Percentiles rank a stretch among this genome's conserved stretches.
phyloP scores from a whole-genome alignment of 1,140 invertebrate genomes.

The Cotesia glomerata region DNA sequence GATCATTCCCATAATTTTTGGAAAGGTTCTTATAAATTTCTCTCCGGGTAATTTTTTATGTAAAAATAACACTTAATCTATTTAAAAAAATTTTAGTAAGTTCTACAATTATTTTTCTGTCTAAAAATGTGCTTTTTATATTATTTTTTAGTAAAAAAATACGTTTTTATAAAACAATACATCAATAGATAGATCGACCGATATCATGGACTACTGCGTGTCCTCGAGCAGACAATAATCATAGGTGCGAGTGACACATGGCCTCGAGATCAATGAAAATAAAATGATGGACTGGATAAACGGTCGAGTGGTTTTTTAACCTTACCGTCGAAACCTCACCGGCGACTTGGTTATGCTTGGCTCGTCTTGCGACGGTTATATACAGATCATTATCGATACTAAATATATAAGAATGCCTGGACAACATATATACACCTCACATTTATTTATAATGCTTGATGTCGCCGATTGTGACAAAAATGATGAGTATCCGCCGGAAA shows the following conservation, averaged over 20 bases:
- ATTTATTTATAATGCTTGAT: conserved; percentile 47
- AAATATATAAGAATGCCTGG: conserved; percentile 42
- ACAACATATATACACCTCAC: conserved; percentile 10
- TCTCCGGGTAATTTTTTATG: too few relatives aligned
- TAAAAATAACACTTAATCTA: too few relatives aligned
- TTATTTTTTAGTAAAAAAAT: too few relatives aligned
- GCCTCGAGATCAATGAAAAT: neutral
- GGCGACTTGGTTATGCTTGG: conserved; percentile 19
- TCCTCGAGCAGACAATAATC: neutral
- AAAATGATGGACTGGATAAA: neutral
- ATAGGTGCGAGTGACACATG: conserved; percentile 1
- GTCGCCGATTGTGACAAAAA: conserved; percentile 63
- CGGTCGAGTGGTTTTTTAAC: conserved; percentile 10
- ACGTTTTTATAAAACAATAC: too few relatives aligned
- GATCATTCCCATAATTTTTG: too few relatives aligned
- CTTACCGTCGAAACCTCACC: neutral
- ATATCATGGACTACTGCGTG: neutral
- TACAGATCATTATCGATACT: conserved; percentile 59
- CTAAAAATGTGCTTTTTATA: too few relatives aligned
- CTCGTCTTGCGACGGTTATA: conserved; percentile 44
- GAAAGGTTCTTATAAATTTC: too few relatives aligned
- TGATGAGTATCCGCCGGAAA: conserved; percentile 62
- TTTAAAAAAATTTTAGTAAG: too few relatives aligned
- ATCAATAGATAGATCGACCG: too few relatives aligned
- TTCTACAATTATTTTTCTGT: too few relatives aligned